Base-by-base conservation (phyloP, 2,113 vertebrate species). In the Crotophaga sulcirostris region DNA sequence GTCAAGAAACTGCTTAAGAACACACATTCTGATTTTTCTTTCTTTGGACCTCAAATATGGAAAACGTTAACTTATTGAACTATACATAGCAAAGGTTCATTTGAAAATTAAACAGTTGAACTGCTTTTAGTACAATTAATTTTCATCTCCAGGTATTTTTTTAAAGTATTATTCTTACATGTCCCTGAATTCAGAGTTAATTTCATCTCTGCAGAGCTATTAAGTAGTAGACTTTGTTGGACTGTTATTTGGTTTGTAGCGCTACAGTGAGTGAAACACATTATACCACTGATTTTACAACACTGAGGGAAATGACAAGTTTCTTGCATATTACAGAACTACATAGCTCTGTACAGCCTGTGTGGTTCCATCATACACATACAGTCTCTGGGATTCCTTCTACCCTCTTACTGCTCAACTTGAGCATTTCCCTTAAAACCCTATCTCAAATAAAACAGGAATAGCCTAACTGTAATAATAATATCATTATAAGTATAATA, bases 61-160 rank as follows among this genome's bases (percentile, higher is more conserved):
- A 87, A 94, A 94, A 76, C 47, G 74, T 83, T 93, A 90, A 88
- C 68, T 86, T 70, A 34, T 4, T 90, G 78, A 95, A 88, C 56
- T 80, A 87, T 2, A 76, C 23, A 73, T 15, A 80, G 74, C 84
- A 95, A 96, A 70, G 74, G 86, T 1, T 34, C 59, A 54, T 83
- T 66, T 19, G 54, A 80, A 91, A 96, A 91, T 58, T 70, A 73
- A 96, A 70, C 55, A 44, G 58, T 10, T 84, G 20, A 80, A 84
- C 55, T 55, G n/a, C 40, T 76, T 80, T 60, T 59, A 74, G 21
- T 58, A 87, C 51, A 87, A 86, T 79, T 87, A 79, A 40, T 91
- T 94, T 62, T 68, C 58, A 76, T 45, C 87, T 67, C 40, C 36
- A 82, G 36, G 11, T 84, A 75, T 77, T 80, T 91, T 59, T 91